phyloP scores from a whole-genome alignment of 2,888 invertebrate species.

The Spodoptera exigua region DNA sequence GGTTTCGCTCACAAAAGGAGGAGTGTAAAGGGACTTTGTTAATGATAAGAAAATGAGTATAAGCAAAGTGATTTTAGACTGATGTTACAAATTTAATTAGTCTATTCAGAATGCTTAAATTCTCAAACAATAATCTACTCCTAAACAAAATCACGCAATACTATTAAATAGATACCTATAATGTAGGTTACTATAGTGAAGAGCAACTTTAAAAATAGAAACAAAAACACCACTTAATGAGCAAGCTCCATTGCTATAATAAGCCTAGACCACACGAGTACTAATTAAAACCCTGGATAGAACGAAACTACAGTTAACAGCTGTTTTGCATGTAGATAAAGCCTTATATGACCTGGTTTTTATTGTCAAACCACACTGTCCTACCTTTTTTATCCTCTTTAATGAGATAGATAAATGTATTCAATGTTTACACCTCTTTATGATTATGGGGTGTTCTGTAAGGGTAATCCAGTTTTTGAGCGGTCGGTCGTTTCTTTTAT shows the following conservation, averaged over 20 bases:
- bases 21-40: background rate
- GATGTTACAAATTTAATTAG: too few species aligned
- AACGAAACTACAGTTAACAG: constrained; percentile 19
- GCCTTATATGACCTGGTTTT: constrained; percentile 15
- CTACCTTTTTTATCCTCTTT: constrained; percentile 35
- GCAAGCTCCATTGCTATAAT: constrained; percentile 18
- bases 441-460: background rate
- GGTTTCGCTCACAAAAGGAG: background rate
- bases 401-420: constrained; percentile 23
- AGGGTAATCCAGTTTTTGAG: constrained; percentile 8
- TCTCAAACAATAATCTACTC: too few species aligned
- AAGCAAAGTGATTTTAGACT: too few species aligned
- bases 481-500: constrained; percentile 31
- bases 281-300: constrained; percentile 46
- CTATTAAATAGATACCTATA: too few species aligned
- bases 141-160: too few species aligned
- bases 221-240: constrained; percentile 18
- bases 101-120: too few species aligned
- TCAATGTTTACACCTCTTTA: constrained; percentile 24
- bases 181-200: too few species aligned
- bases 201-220: constrained; percentile 31
- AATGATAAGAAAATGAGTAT: too few species aligned
- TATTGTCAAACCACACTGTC: constrained; percentile 7
- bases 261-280: constrained; percentile 35
- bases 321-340: constrained; percentile 26